Base-by-base conservation (phyloP, 2,113 vertebrate species). In the Leucopsar rothschildi region DNA sequence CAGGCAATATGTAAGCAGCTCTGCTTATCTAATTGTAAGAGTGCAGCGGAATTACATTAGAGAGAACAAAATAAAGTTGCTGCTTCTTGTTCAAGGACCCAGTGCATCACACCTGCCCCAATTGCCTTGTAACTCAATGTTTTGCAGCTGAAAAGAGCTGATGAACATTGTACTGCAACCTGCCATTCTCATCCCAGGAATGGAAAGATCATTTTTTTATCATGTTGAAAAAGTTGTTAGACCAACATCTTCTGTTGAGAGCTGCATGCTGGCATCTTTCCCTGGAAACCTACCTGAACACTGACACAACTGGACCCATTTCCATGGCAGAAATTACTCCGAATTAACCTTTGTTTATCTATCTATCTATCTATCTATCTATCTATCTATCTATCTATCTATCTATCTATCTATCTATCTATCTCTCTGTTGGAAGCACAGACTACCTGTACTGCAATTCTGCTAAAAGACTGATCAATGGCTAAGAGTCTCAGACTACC, bases 121-220 rank as follows among this genome's bases (percentile, higher is more conserved):
- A 22, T 1, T 72, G 27, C 31, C 53, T 47, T 49, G 75, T 33
- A 76, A n/a, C 2, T 1, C 56, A 77, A 60, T 0, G 0, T 49
- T 94, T 55, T 64, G 21, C 35, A 39, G 19, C 19, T 82, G 35
- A 56, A 88, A 90, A 75, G 33, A 27, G 16, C 21, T 52, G 27
- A 49, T 64, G 35, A 76, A 37, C 17, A 16, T 4, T 27, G 35
- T 15, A 56, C 25, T 55, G 65, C 60, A 85, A 27, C 25, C 35
- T 85, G 17, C 15, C 2, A 0, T 40, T 73, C 47, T 59, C 44
- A 64, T 21, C 29, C 35, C 57, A 60, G 53, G 27, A 92, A 68
- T 3, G 5, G 29, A 44, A 90, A 85, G 12, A 53, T 64, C 40
- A 81, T 12, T 68, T 56, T 9, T 5, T 11, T 66, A 35, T 44